Base-by-base conservation (phyloP, 2,797 vertebrate species). In the Poecilia picta region DNA sequence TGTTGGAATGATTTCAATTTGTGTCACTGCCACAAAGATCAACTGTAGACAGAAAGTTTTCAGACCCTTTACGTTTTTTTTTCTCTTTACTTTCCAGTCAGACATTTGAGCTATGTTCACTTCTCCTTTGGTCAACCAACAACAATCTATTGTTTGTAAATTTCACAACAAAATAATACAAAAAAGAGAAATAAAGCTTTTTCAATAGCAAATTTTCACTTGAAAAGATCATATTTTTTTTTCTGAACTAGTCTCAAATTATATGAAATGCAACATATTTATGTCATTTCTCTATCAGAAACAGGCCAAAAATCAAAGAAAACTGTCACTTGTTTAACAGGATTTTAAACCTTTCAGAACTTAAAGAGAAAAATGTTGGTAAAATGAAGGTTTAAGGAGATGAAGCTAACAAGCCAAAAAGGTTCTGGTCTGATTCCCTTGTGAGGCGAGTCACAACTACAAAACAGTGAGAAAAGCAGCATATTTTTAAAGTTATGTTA, bases 1-100 rank as follows among this genome's bases (percentile, higher is more conserved):
- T 51, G 12, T 8, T 36, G 49, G 66, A 62, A 43, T 31, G 25
- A 81, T 79, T 75, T 79, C 8, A 10, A 11, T 68, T 64, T 72
- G 57, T 70, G 18, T 73, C 43, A 31, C 6, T 74, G 43, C 36
- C 39, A 62, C 25, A 62, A 46, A 33, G 68, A 78, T 6, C 18
- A 71, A 66, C 16, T 64, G 4, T 16, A 28, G 45, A 64, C 25
- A n/a, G 8, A 47, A 51, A 31, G 25, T 73, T 41, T 1, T 51
- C 31, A 36, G 10, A 64, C 18, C 18, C 16, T 73, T 51, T 4
- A 59, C 7, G 31, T 49, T 78, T 12, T 64, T 78, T 12, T 64
- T 2, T 11, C 1, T 72, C 1, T 72, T 36, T 36, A 36, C 16
- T 5, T 39, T 11, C 12, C 39, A 15, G 43, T 51, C 15, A 5